phyloP scores from a whole-genome alignment of 2,888 invertebrate genomes.

The Nephrocerus scutellatus region DNA sequence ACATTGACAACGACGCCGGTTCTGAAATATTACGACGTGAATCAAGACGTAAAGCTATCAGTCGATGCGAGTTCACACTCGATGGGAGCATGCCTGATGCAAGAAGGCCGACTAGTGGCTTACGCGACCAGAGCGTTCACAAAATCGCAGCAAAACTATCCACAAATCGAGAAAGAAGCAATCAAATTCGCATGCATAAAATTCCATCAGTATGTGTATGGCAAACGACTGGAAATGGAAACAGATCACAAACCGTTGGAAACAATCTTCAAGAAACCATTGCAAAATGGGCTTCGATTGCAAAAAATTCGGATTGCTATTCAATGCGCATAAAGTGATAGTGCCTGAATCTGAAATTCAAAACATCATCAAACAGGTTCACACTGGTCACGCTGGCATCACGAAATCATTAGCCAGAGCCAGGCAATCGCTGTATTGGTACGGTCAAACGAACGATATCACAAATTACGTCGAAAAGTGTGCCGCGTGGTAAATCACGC shows the following conservation, averaged over 20 bases:
- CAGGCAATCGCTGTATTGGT: too few species aligned
- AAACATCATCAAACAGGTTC: too few species aligned
- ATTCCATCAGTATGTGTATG: slow-evolving; percentile 36
- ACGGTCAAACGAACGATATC: too few species aligned
- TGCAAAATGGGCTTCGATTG: slow-evolving; percentile 20
- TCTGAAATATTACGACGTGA: slow-evolving; percentile 25
- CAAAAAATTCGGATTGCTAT: slow-evolving; percentile 28
- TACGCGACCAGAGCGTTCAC: slow-evolving; percentile 35
- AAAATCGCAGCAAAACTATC: too few species aligned
- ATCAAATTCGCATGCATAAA: slow-evolving; percentile 32
- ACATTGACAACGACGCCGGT: too few species aligned
- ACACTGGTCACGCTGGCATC: too few species aligned
- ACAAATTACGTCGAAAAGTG: too few species aligned
- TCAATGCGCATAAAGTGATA: too few species aligned
- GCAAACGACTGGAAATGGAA: slow-evolving; percentile 19
- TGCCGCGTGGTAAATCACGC: too few species aligned
- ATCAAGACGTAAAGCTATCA: slow-evolving; percentile 24
- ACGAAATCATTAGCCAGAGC: too few species aligned
- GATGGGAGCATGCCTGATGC: slow-evolving; percentile 33
- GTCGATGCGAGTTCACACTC: slow-evolving; percentile 16
- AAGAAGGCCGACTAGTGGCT: slow-evolving; percentile 34
- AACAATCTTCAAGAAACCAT: slow-evolving; percentile 27
- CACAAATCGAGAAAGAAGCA: slow-evolving; percentile 24
- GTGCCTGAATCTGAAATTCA: too few species aligned
- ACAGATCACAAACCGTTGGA: slow-evolving; percentile 31